Evolutionary conservation across 2,797 vertebrate genomes (phyloP).

Genomic region (Ciconia nigra): DNA sequence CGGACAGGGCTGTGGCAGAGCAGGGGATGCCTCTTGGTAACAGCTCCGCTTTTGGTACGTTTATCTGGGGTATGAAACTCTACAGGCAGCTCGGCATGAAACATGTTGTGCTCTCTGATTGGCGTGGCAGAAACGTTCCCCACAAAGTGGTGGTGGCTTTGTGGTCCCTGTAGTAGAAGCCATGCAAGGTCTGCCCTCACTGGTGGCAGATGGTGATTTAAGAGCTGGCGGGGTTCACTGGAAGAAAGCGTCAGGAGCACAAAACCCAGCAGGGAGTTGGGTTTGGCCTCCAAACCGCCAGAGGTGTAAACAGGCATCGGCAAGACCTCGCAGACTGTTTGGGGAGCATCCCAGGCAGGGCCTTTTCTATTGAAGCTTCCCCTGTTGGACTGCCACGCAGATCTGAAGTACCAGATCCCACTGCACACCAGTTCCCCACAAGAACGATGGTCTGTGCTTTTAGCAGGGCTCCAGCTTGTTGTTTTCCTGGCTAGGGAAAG

Average conservation of each 20-base stretch:
- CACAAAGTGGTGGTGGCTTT: background rate
- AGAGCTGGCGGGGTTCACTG: background rate
- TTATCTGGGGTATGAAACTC: background rate
- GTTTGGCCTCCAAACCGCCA: background rate
- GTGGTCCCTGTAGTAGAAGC: background rate
- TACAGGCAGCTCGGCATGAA: background rate
- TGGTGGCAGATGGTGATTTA: background rate
- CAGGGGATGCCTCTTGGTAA: background rate
- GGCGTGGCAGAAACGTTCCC: background rate
- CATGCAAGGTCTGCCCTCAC: background rate
- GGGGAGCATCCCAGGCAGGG: background rate
- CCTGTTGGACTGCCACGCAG: background rate
- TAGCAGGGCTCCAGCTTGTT: background rate
- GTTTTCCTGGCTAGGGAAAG: background rate
- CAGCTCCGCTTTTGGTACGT: background rate
- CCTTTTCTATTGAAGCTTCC: background rate
- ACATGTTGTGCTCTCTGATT: background rate
- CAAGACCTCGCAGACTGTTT: background rate
- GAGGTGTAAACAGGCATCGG: background rate
- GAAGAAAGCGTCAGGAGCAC: background rate
- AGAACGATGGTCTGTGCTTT: background rate
- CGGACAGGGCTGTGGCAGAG: background rate
- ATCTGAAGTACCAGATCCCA: background rate
- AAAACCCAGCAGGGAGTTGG: background rate
- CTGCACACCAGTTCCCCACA: background rate